Base-by-base conservation (phyloP, 1,140 invertebrate genomes). In the Nautilus pompilius region DNA sequence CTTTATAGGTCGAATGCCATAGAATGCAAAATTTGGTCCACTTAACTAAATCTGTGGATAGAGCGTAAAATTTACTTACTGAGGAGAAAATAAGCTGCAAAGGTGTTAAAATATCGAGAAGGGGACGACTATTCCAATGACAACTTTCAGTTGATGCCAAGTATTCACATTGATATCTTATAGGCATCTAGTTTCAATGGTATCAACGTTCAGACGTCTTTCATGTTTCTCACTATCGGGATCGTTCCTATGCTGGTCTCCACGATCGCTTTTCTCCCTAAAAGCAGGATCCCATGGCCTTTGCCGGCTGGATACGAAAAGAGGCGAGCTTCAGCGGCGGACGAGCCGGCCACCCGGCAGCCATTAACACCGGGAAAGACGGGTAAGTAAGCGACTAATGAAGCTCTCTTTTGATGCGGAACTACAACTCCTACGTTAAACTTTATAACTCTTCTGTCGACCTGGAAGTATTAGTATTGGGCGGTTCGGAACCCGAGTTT, bases 181-280 rank as follows among this genome's bases (percentile, higher is more conserved):
- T 62, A 75, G 72, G 46, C 70, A 29, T 69, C 69, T 3, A 66
- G 68, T 41, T 48, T 36, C 10, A 60, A 62, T 3, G 69, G 68
- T 15, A 66, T 76, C 22, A 60, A 73, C 56, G 55, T 70, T 5
- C 76, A 78, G 60, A 75, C 74, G 29, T 75, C 72, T 17, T 78
- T 78, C 60, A 78, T 78, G 76, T 76, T 78, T 51, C 59, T 78
- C 56, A 78, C 76, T 3, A 73, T 76, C 29, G 70, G 68, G 15
- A 70, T 78, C 22, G 71, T 78, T 10, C 76, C 76, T 13, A 69
- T 78, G 24, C 60, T 78, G 29, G 72, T 78, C 4, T 74, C 72
- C 17, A 78, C 76, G 3, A 73, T 78, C 33, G 76, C 76, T 46
- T 76, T 78, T 54, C 62, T 78, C 30, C 76, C 76, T 34, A 76